Percentiles rank a stretch among this genome's conserved stretches.
Conservation (phyloP, 1,140 invertebrate genomes). For the Pinna nobilis region DNA sequence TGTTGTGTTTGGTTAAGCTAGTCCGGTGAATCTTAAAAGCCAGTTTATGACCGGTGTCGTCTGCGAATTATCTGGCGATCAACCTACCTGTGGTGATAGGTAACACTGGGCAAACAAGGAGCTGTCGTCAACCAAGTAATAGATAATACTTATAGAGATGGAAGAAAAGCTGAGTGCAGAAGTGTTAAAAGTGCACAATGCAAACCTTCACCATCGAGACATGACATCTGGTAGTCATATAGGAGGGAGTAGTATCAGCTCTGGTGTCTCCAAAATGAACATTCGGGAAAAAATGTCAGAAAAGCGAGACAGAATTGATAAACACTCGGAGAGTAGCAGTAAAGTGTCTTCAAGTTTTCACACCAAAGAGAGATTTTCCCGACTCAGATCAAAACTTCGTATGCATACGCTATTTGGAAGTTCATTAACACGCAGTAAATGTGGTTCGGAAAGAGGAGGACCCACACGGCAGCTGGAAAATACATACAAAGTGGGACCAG, state of each 20-base stretch:
- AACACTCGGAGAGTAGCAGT: constrained; percentile 33
- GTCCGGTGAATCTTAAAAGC: too few relatives aligned
- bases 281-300: not conserved
- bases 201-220: constrained; percentile 5
- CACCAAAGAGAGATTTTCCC: constrained; percentile 26
- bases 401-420: constrained; percentile 33
- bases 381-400: constrained; percentile 34
- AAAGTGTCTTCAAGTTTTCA: constrained; percentile 28
- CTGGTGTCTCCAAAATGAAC: not conserved
- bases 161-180: constrained; percentile 18
- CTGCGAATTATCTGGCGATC: too few relatives aligned
- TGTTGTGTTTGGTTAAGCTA: too few relatives aligned
- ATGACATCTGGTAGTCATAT: too few relatives aligned
- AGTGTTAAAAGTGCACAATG: constrained; percentile 21
- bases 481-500: constrained; percentile 55
- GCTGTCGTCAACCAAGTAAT: not conserved
- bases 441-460: constrained; percentile 27
- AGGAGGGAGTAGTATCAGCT: constrained; percentile 2
- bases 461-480: constrained; percentile 35
- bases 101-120: constrained; percentile 10
- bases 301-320: constrained; percentile 11
- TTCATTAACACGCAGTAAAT: constrained; percentile 16
- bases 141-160: constrained; percentile 10
- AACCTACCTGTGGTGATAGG: too few relatives aligned
- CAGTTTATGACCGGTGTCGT: too few relatives aligned